phyloP scores from a whole-genome alignment of 2,888 invertebrate genomes.

The Drosophila maculinotata region DNA sequence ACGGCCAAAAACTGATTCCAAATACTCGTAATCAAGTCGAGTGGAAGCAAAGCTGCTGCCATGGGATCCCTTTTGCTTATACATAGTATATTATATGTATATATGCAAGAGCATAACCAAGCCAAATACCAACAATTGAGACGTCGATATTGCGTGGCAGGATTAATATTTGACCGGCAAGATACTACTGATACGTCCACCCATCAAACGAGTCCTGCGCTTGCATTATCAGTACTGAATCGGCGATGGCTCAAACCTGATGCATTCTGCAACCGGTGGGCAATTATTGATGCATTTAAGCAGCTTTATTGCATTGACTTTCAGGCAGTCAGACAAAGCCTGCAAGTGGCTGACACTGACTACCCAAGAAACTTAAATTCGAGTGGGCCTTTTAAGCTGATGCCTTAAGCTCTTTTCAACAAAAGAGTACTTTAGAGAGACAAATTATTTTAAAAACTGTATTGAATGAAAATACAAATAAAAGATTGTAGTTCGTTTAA shows the following conservation, averaged over 20 bases:
- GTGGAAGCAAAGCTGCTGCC: slow-evolving; percentile 31
- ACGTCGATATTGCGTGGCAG: slow-evolving; percentile 56
- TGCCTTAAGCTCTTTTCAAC: neutral
- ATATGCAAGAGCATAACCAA: slow-evolving; percentile 19
- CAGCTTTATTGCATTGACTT: slow-evolving; percentile 47
- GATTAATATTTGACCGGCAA: slow-evolving; percentile 30
- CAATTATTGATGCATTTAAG: slow-evolving; percentile 66
- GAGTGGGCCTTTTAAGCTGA: neutral
- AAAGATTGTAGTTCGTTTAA: neutral
- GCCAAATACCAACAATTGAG: slow-evolving; percentile 62
- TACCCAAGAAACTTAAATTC: no score
- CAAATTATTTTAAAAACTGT: neutral
- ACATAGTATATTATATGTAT: neutral
- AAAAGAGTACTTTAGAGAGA: no score
- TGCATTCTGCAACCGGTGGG: slow-evolving; percentile 6
- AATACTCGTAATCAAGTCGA: slow-evolving; percentile 60
- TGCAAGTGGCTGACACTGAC: neutral
- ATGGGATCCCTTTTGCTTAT: neutral
- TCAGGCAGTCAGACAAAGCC: neutral
- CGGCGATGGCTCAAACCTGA: slow-evolving; percentile 1
- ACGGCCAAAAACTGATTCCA: slow-evolving; percentile 63
- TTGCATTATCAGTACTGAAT: slow-evolving; percentile 9
- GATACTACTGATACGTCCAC: no score
- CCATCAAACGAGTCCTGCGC: neutral
- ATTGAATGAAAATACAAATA: neutral